phyloP scores from a whole-genome alignment of 2,797 vertebrate species.

The Enteromius trimaculatus region DNA sequence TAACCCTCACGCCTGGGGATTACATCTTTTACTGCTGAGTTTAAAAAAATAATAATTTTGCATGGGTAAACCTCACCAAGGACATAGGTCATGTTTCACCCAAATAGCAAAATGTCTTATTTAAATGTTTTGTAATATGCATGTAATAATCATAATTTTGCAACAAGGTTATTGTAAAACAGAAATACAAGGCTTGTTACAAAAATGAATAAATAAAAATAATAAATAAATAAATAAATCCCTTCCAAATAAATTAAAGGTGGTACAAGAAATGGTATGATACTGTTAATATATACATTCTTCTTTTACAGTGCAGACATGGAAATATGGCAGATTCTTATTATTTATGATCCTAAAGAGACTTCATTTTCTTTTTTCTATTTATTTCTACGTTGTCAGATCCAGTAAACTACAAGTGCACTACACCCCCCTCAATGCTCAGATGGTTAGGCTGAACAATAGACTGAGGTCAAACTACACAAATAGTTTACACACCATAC shows the following conservation, averaged over 20 bases:
- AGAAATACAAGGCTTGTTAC: no score
- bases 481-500: conserved; percentile 13
- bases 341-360: neutral
- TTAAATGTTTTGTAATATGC: neutral
- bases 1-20: neutral
- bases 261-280: neutral
- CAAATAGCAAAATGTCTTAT: neutral
- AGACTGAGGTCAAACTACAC: conserved; percentile 31
- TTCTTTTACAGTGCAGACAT: neutral
- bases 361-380: neutral
- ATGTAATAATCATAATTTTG: neutral
- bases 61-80: neutral
- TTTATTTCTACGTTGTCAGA: neutral
- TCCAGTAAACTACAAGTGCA: neutral
- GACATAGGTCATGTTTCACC: neutral
- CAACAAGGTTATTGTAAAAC: neutral
- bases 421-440: neutral
- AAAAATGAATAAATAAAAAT: no score
- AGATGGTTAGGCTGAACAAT: conserved; percentile 42
- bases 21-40: neutral
- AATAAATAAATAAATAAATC: no score
- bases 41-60: neutral
- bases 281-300: neutral
- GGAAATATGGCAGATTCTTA: neutral
- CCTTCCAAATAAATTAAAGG: neutral